Percentiles rank a stretch among this genome's conserved stretches.
These are phyloP conservation scores for Meiosimyza decipiens DNA, from an alignment of 2,888 invertebrate species.

Conservation along the genomic window DNA sequence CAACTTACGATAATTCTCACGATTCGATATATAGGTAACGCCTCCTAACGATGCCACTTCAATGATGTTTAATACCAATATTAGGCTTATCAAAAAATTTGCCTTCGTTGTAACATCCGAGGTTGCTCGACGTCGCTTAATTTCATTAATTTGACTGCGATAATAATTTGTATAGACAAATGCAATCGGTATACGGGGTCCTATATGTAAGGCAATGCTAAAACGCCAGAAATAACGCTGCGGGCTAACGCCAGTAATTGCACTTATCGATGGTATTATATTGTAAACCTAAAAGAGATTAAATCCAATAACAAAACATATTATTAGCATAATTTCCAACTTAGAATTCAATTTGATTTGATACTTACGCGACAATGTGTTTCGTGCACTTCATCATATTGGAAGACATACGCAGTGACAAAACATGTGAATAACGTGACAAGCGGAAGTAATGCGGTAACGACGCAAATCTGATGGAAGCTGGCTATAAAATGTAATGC, in stretches of 20 bases:
- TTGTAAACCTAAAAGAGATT: slow-evolving; percentile 83
- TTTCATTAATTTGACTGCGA: slow-evolving; percentile 68
- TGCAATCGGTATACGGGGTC: slow-evolving; percentile 89
- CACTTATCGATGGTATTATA: slow-evolving; percentile 94
- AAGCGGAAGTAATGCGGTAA: slow-evolving; percentile 87
- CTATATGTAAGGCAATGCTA: slow-evolving; percentile 90
- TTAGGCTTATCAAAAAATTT: slow-evolving; percentile 75
- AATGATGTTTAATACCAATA: slow-evolving; percentile 85
- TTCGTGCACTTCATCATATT: slow-evolving; percentile 93
- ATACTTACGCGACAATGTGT: slow-evolving; percentile 92
- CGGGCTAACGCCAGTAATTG: slow-evolving; percentile 93
- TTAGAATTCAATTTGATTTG: not conserved
- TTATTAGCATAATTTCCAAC: slow-evolving; percentile 3
- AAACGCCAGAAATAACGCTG: slow-evolving; percentile 93
- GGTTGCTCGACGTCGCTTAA: slow-evolving; percentile 51
- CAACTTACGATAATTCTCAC: slow-evolving; percentile 93
- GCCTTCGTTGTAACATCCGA: slow-evolving; percentile 62
- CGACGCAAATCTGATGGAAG: slow-evolving; percentile 82
- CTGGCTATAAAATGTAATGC: slow-evolving; percentile 78
- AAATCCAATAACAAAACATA: not conserved
- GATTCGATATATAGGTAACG: slow-evolving; percentile 92
- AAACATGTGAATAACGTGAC: slow-evolving; percentile 88
- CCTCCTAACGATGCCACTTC: slow-evolving; percentile 89
- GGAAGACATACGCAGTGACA: slow-evolving; percentile 88
- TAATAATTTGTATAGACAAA: slow-evolving; percentile 88